Conservation (phyloP, 2,113 vertebrate genomes). For the Dendropsophus ebraccatus region DNA sequence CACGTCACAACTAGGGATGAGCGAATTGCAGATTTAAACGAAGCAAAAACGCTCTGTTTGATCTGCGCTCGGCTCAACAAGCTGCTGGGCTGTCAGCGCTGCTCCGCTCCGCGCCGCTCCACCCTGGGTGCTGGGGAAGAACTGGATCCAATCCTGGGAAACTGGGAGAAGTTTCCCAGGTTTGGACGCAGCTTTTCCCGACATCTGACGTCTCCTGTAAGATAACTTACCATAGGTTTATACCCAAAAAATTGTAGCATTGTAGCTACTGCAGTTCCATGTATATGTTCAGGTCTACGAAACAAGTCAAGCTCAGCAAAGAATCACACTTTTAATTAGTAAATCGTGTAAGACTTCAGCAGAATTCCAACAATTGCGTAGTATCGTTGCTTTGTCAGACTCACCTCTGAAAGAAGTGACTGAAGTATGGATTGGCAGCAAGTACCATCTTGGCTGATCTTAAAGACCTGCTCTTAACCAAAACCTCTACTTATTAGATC, state of each 20-base stretch:
- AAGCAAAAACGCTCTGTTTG: no score
- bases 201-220: no score
- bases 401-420: conserved; percentile 29
- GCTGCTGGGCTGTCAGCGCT: no score
- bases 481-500: conserved; percentile 55
- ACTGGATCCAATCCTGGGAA: no score
- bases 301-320: neutral
- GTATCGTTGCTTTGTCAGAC: neutral
- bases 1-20: no score
- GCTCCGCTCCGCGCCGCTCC: no score
- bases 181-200: no score
- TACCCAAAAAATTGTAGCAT: neutral
- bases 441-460: conserved; percentile 47
- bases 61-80: no score
- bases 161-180: no score
- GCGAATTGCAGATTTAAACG: no score
- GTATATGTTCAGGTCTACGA: neutral
- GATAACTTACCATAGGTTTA: neutral
- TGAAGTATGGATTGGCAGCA: conserved; percentile 49
- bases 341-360: neutral
- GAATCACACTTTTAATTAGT: neutral
- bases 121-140: no score
- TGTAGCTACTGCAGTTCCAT: neutral
- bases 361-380: conserved; percentile 28
- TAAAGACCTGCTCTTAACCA: conserved; percentile 41